Evolutionary conservation across 2,888 invertebrate genomes (phyloP), one percentile per base, ranked within the genome.

Genomic region (Lasioglossum calceatum): DNA sequence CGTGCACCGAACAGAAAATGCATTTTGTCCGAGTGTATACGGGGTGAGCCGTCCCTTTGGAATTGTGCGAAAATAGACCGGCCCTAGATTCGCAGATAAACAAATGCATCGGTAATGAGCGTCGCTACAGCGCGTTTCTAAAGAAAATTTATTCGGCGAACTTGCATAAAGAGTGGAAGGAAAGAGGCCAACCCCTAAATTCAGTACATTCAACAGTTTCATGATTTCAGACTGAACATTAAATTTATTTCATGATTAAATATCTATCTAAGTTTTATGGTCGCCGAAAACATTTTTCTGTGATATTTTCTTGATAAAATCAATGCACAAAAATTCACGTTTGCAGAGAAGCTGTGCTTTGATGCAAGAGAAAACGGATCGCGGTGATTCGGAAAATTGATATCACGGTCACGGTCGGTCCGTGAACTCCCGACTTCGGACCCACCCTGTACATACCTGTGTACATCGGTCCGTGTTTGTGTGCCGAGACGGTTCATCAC

Each of bases 401-500:
- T 67, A 67, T 67, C 67, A 67, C 67, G 67, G 67, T 67, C 67
- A 67, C 19, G 67, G 67, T 67, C 67, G 67, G 67, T 19, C 67
- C 67, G 32, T 32, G 32, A 19, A 32, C 32, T 32, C 19, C 0
- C 8, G 12, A 39, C 39, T 70, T 70, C 39, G 39, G 39, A 39
- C 70, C 19, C 70, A 70, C 70, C 70, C 70, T 70, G 39, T 70
- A 70, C 39, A 70, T 70, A 70, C 36, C 42, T 14, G 39, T 23
- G 50, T 42, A 58, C 32, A 12, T 50, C 39, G 71, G 61, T 32
- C 16, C 72, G 70, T 58, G 67, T 70, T 61, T 72, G 58, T 64
- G 72, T n/a, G 75, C 82, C 87, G 91, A 90, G 91, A 90, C 87
- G 92, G 92, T 93, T 93, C 93, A 94, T 95, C 94, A 91, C 89